A percentile compares a stretch with the other conserved stretches of the same genome.
Conservation (phyloP, 2,888 invertebrate species). For the Julus scanicus region DNA sequence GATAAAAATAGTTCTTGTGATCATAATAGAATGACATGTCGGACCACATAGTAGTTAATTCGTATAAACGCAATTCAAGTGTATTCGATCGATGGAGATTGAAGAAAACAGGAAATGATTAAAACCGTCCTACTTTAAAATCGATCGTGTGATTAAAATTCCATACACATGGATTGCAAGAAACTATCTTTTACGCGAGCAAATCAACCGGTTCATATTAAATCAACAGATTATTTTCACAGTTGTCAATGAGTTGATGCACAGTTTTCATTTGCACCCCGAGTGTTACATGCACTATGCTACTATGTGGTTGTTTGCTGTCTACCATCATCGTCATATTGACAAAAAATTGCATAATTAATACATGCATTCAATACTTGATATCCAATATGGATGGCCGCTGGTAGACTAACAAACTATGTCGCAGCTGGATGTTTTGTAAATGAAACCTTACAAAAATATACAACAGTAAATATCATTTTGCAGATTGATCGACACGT, state of each 20-base stretch:
- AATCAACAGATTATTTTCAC: background rate
- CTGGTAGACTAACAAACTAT: too few species aligned
- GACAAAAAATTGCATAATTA: too few species aligned
- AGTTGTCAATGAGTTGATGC: background rate
- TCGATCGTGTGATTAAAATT: background rate
- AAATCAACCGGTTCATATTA: background rate
- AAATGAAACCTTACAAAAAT: too few species aligned
- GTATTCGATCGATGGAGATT: background rate
- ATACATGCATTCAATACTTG: too few species aligned
- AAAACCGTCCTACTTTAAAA: background rate
- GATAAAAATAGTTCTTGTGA: background rate
- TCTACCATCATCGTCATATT: too few species aligned
- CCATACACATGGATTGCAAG: background rate
- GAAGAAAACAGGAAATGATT: background rate
- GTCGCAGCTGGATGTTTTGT: too few species aligned
- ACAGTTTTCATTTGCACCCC: background rate
- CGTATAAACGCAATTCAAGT: background rate
- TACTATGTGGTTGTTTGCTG: too few species aligned
- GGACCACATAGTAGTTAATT: background rate
- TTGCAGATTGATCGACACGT: background rate
- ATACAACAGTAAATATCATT: background rate
- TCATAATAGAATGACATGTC: background rate
- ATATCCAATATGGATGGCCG: too few species aligned
- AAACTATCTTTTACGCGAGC: background rate
- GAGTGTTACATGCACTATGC: too few species aligned